Percentiles rank a stretch among this genome's conserved stretches.
phyloP scores from a whole-genome alignment of 2,888 invertebrate species.

The Melipona beecheii region DNA sequence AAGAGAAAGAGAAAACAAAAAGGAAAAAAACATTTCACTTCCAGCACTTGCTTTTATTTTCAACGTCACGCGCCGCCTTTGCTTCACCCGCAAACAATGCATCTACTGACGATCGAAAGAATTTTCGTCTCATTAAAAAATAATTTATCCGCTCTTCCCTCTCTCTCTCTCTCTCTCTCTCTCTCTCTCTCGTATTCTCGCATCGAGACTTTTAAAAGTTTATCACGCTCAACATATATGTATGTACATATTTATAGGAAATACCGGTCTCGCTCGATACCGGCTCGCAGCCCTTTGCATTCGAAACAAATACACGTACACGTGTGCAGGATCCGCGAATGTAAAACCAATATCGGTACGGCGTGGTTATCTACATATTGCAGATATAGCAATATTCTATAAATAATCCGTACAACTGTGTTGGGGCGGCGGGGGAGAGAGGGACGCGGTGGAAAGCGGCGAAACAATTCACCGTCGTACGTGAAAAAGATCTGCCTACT shows the following conservation, averaged over 20 bases:
- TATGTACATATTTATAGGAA: constrained; percentile 40
- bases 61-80: constrained; percentile 19
- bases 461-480: constrained; percentile 24
- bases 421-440: not conserved
- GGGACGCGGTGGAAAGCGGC: not conserved
- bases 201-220: constrained; percentile 20
- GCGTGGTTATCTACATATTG: constrained; percentile 53
- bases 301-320: constrained; percentile 31
- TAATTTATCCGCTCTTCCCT: constrained; percentile 17
- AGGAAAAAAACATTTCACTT: constrained; percentile 6
- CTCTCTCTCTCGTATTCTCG: not conserved
- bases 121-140: constrained; percentile 32
- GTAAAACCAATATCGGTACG: constrained; percentile 51
- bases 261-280: constrained; percentile 38
- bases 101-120: not conserved
- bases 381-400: constrained; percentile 52
- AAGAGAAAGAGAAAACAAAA: not conserved
- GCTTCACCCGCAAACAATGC: constrained; percentile 33
- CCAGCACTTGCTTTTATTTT: constrained; percentile 25
- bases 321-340: constrained; percentile 21
- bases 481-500: constrained; percentile 14
- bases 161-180: not conserved
- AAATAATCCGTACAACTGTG: constrained; percentile 44
- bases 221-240: constrained; percentile 5
- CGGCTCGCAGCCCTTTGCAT: constrained; percentile 19